Percentiles rank a stretch among this genome's conserved stretches.
phyloP scores from a whole-genome alignment of 2,797 vertebrate species.

The Lacerta viridis region DNA sequence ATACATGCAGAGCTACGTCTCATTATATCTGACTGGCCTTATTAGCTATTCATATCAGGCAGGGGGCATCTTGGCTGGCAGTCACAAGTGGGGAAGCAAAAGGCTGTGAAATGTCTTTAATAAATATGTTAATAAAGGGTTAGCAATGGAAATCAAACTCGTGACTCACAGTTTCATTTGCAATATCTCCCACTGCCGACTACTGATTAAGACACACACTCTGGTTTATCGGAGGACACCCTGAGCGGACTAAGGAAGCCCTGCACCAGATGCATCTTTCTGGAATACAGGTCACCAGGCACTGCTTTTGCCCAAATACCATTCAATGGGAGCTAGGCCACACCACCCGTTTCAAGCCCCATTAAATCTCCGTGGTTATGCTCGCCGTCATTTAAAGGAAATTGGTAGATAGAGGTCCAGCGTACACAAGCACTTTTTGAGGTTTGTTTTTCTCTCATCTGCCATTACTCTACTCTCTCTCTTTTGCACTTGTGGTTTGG shows the following conservation, averaged over 20 bases:
- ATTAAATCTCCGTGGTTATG: neutral
- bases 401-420: neutral
- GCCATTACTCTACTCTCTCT: neutral
- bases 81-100: slow-evolving; percentile 55
- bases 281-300: neutral
- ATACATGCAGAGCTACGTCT: slow-evolving; percentile 52
- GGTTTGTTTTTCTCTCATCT: neutral
- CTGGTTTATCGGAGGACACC: slow-evolving; percentile 47
- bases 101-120: slow-evolving; percentile 66
- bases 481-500: neutral
- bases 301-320: neutral
- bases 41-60: slow-evolving; percentile 66
- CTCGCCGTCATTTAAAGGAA: neutral
- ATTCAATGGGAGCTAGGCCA: neutral
- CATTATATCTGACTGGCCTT: slow-evolving; percentile 66
- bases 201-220: slow-evolving; percentile 46
- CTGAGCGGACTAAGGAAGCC: slow-evolving; percentile 36
- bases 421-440: neutral
- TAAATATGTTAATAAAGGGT: slow-evolving; percentile 48
- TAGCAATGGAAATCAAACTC: slow-evolving; percentile 51
- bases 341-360: neutral
- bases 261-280: neutral
- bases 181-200: slow-evolving; percentile 42
- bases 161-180: slow-evolving; percentile 46
- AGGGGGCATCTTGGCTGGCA: slow-evolving; percentile 58